These are phyloP conservation scores for Phyllotreta striolata DNA, from an alignment of 2,888 invertebrate species.

Conservation along the genomic window DNA sequence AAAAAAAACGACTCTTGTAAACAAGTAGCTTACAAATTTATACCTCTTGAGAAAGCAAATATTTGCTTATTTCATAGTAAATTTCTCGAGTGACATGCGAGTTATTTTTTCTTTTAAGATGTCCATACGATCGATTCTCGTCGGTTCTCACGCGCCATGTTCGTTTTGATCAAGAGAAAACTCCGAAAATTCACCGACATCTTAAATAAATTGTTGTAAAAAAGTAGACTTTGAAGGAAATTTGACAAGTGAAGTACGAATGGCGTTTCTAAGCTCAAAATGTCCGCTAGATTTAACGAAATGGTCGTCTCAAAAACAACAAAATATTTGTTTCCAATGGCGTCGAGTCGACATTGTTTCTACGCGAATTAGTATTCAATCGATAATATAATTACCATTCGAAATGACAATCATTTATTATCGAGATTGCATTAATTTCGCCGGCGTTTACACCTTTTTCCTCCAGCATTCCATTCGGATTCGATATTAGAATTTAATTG, in stretches of 20 bases:
- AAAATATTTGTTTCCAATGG: not conserved
- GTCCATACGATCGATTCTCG: no score
- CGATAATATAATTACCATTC: not conserved
- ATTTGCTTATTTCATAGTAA: constrained; percentile 33
- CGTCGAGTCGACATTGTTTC: not conserved
- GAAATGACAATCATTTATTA: constrained; percentile 11
- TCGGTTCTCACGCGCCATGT: no score
- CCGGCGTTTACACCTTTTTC: constrained; percentile 17
- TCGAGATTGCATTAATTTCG: constrained; percentile 6
- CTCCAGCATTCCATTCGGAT: constrained; percentile 5
- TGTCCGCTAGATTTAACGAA: no score
- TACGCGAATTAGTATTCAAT: not conserved
- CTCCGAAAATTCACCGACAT: no score
- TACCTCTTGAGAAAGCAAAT: constrained; percentile 32
- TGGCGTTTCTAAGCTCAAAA: no score
- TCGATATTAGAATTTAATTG: constrained; percentile 14
- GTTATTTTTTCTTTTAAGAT: constrained; percentile 25
- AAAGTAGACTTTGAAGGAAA: no score
- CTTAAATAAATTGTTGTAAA: no score
- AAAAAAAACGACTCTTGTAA: constrained; percentile 24
- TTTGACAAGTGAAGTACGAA: no score
- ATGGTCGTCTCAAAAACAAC: no score
- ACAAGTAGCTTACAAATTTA: constrained; percentile 25
- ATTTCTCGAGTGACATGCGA: constrained; percentile 28
- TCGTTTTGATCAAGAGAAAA: no score